Percentiles rank a stretch among this genome's conserved stretches.
Conservation (phyloP, 2,888 invertebrate genomes). For the Lysandra bellargus region DNA sequence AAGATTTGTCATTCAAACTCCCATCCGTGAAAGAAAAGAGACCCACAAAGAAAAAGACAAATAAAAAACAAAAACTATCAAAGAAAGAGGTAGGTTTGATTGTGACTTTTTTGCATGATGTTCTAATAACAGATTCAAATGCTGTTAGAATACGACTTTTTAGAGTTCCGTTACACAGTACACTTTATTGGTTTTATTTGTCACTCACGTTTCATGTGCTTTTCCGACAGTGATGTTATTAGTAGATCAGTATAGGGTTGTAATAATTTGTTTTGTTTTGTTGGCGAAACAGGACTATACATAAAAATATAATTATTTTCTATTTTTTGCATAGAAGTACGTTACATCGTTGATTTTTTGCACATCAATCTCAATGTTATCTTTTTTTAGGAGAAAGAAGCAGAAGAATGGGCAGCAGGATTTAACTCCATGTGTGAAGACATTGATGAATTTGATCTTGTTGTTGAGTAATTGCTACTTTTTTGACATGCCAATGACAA, state of each 20-base stretch:
- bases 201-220: too few species aligned
- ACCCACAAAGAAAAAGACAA: conserved; percentile 55
- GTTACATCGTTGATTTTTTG: too few species aligned
- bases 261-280: not conserved
- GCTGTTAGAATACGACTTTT: too few species aligned
- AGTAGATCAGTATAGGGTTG: too few species aligned
- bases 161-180: too few species aligned
- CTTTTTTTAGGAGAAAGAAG: conserved; percentile 73
- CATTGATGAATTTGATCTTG: conserved; percentile 66
- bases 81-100: conserved; percentile 64
- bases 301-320: too few species aligned
- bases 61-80: conserved; percentile 55
- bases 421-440: conserved; percentile 82
- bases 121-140: too few species aligned
- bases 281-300: not conserved
- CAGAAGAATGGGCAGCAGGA: conserved; percentile 76
- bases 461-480: conserved; percentile 42
- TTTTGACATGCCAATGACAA: not conserved
- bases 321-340: too few species aligned
- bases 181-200: too few species aligned
- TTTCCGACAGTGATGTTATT: too few species aligned
- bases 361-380: conserved; percentile 1
- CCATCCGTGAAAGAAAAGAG: conserved; percentile 55
- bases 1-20: conserved; percentile 63
- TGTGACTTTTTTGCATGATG: too few species aligned